Base-by-base conservation (phyloP, 2,888 invertebrate genomes). In the Subacronicta megacephala region DNA sequence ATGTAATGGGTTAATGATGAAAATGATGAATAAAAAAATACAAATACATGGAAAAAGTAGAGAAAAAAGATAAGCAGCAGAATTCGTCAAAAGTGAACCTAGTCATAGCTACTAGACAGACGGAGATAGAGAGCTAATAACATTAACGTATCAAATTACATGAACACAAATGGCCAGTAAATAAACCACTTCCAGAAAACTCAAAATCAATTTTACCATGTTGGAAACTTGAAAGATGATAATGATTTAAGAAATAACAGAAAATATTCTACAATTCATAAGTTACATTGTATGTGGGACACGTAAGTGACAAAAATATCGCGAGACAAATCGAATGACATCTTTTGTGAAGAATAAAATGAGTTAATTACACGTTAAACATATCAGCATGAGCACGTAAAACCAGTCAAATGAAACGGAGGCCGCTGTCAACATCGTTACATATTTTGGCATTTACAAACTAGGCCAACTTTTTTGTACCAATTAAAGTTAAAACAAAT, bases 401-500 rank as follows among this genome's bases (percentile, higher is more conserved):
- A 44, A 7, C n/a, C 44, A 41, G 20, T 15, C 7, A 52, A 58
- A 46, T 15, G 9, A 17, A 33, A 29, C 36, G 5, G 13, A 20
- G 31, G 13, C 16, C 18, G 29, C 38, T 36, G 58, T 44, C 43
- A 51, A 56, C 17, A 41, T 55, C 46, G 64, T 47, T 51, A 69
- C 43, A 54, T 35, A 59, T 58, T 60, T 64, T 58, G 60, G 47
- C 55, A 64, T 58, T 72, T 58, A 64, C 41, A 4, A 38, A 45
- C 58, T 56, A 72, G 67, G 56, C 35, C 52, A 9, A 38, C 0
- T 13, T 62, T 62, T 72, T 68, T 59, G 64, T 12, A 53, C 50
- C 55, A 67, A 55, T 62, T 60, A 53, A 40, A 46, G 2, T 41
- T 49, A 43, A 45, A 44, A 49, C 53, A 44, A 40, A 40, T 61